Base-by-base conservation (phyloP, 2,888 invertebrate species). In the Dicyrtomina minuta region DNA sequence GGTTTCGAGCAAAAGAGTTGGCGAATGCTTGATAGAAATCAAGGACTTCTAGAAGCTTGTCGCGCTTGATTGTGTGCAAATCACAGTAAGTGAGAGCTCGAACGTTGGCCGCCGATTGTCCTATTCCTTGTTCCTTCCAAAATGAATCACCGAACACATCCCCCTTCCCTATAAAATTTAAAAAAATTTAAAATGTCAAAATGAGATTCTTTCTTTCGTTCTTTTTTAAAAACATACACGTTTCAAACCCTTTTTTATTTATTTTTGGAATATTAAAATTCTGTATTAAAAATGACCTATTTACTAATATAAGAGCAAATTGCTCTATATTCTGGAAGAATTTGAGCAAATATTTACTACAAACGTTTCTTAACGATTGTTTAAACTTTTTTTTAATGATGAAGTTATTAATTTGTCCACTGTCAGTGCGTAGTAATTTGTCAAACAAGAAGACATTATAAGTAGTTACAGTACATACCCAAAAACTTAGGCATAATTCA, bases 1-100 rank as follows among this genome's bases (percentile, higher is more conserved):
- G 89, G 85, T 99, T 99, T 80, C 98, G 86, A 74, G 97, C 94
- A 85, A 99, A 99, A 80, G 97, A 97, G 86, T 98, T 97, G 79
- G 98, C 96, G 85, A 99, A 99, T 76, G 98, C 96, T 84, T 97
- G 96, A 86, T 99, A 99, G 86, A 99, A 99, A 85, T 96, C 95
- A 79, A 99, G 88, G 81, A 95, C 94, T 86, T 96, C 96, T 78
- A 97, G 88, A 77, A 97, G 87, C 80, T 93, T 90, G 84, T 96
- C 96, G 70, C 93, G 87, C 84, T 98, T 98, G 84, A 99, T 99
- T 81, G 96, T 95, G 86, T 99, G 98, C 81, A 99, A 87, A 87
- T 99, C 98, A 86, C 99, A 98, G 87, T 99, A 99, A 77, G 99
- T 99, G 80, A 99, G 87, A 76, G 98, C 98, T 79, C 98, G 90